Evolutionary conservation across 2,113 vertebrate species (phyloP), one percentile per base, ranked within the genome.

Genomic region (Clarias macrocephalus): DNA sequence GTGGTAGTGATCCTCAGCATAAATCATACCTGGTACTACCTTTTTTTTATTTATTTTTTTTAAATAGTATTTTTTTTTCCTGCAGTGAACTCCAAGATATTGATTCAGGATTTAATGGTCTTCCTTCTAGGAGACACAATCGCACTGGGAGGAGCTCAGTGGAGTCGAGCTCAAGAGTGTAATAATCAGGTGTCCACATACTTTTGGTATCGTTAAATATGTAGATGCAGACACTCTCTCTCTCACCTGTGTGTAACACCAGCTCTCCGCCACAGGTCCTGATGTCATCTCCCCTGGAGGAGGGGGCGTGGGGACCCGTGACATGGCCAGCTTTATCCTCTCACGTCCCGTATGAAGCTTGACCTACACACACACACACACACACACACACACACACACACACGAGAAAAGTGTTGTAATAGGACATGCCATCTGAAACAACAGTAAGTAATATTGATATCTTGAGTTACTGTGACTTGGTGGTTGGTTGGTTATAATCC

Each of bases 211-310:
- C 11, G 0, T 15, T 6, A 59, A 3, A 15, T 8, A n/a, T 81
- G 28, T 65, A 25, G 63, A 11, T 28, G 2, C 63, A 65, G 28
- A 18, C 15, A 33, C 37, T 16, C 16, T 42, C 48, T 25, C 28
- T 23, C 77, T 89, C 87, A 99, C 98, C 95, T 99, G 98, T 84
- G 98, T 99, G 93, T 99, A 99, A 95, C 98, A 99, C 98, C 98
- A 99, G 96, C 97, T 99, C 95, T 99, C 98, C 54, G 98, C 98
- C 93, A 99, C 98, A 18, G 97, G 98, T 93, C 98, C 98, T 92
- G 97, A 97, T 95, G 98, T 97, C 97, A 99, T 99, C 95, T 99
- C 98, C 94, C 98, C 97, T 93, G 97, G 97, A 94, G 98, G 98
- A 94, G 98, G 98, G 94, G 98, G 98, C 95, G 97, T 99, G 92